Evolutionary conservation across 1,140 invertebrate species (phyloP), one percentile per base, ranked within the genome.

Genomic region (Drosophila sechellia): DNA sequence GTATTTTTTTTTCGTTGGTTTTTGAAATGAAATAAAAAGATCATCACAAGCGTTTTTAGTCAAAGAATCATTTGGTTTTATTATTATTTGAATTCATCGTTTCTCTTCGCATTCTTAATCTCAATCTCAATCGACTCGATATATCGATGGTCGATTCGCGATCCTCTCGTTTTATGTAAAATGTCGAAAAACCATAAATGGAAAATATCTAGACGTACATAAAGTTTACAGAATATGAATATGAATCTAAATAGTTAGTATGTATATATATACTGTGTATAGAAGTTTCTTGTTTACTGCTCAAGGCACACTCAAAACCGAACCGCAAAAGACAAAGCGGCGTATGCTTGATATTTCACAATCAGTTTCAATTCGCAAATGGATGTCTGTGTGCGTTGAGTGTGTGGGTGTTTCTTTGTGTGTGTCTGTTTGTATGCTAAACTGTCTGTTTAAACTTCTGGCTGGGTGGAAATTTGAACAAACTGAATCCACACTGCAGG

Each of bases 1-100:
- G 12, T 50, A 54, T 22, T 39, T 60, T 53, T 35, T 15, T n/a
- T 43, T 54, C 43, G 40, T 45, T 20, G 61, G 46, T 66, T 54
- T 54, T 46, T 43, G 60, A 53, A 74, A 72, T 68, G 56, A 86
- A 86, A 86, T 87, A 81, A 89, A 90, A 81, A 86, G 64, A 93
- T 93, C 92, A 87, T 86, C 66, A 90, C 86, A 90, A 90, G 86
- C 86, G 86, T 90, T 90, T 90, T 90, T 90, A 90, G 83, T 90
- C 86, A 90, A 90, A 90, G 86, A 90, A 90, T 87, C 80, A 79
- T 90, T 90, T 65, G 68, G 55, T 78, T 90, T 80, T 86, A 75
- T 70, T 75, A 75, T 75, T 75, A 75, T 75, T 70, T 31, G 64
- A 70, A 83, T 83, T 83, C 71, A 83, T 87, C 75, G 84, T 89